Evolutionary conservation across 2,797 vertebrate genomes (phyloP), one percentile per base, ranked within the genome.

Genomic region (Typhlichthys subterraneus): DNA sequence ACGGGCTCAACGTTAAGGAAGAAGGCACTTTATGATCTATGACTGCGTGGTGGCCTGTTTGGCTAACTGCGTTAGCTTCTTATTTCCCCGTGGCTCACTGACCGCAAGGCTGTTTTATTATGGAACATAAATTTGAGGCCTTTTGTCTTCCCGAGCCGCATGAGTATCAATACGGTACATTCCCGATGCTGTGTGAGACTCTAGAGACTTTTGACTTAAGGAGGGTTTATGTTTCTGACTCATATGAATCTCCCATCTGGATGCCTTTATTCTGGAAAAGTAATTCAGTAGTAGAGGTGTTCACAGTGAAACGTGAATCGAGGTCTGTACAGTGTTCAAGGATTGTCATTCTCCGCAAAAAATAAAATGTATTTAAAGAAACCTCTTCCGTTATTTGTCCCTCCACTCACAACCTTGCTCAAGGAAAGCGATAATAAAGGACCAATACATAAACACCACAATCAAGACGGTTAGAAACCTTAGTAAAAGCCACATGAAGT

Each of bases 21-120:
- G 55, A 62, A 77, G 57, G 58, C 58, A 69, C 77, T 79, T 87
- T 83, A 73, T 87, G 79, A 70, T 79, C 67, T 71, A 73, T 50
- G 53, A 68, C 67, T 38, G 23, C 61, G 33, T 59, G 5, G 33
- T 83, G 82, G 80, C 69, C 11, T 15, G 53, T 75, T 62, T 55
- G 61, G 82, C 70, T 82, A 77, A 81, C 76, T 67, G 50, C 66
- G 58, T 82, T 78, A 73, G 71, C 67, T 46, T 49, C 50, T 60
- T 58, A 69, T 61, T 65, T 74, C 54, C 1, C 6, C 2, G 17
- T 0, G 58, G 73, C 53, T 23, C 54, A 23, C 5, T 17, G 17
- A 46, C 49, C 10, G 51, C 6, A 1, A 0, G 3, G 19, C 23
- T 45, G 66, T 52, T 52, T 57, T 0, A 15, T 42, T 12, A 19